These are phyloP conservation scores for Acanthosepion lycidas DNA, from an alignment of 2,888 invertebrate genomes.

Conservation along the genomic window DNA sequence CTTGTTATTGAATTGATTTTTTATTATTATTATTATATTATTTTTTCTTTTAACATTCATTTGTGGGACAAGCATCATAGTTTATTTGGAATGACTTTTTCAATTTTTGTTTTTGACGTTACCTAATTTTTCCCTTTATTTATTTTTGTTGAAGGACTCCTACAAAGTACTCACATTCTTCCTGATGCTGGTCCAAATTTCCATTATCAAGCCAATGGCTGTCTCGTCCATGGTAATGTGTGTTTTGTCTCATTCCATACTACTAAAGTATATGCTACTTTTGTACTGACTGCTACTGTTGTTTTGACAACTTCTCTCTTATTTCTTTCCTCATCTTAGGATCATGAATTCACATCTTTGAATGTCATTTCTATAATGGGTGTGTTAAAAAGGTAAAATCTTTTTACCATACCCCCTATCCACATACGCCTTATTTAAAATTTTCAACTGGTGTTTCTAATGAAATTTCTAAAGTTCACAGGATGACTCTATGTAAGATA, in stretches of 20 bases:
- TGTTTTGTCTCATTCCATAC: slow-evolving; percentile 47
- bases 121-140: slow-evolving; percentile 38
- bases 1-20: neutral
- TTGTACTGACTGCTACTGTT: slow-evolving; percentile 16
- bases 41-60: neutral
- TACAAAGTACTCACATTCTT: slow-evolving; percentile 45
- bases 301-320: neutral
- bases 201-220: slow-evolving; percentile 43
- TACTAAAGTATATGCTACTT: slow-evolving; percentile 13
- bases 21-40: neutral
- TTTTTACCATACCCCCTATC: neutral
- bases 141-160: slow-evolving; percentile 44
- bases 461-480: neutral
- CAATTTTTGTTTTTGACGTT: neutral
- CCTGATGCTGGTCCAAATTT: slow-evolving; percentile 45
- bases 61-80: slow-evolving; percentile 13
- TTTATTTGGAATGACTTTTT: neutral
- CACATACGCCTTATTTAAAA: neutral
- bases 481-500: neutral
- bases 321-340: slow-evolving; percentile 7
- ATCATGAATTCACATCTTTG: neutral
- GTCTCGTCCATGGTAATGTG: slow-evolving; percentile 43
- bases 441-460: too few species aligned
- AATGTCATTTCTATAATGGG: neutral
- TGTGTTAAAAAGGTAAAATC: neutral